Percentiles rank a stretch among this genome's conserved stretches.
Evolutionary conservation across 1,140 invertebrate genomes (phyloP).

Genomic region (Aphidius gifuensis): DNA sequence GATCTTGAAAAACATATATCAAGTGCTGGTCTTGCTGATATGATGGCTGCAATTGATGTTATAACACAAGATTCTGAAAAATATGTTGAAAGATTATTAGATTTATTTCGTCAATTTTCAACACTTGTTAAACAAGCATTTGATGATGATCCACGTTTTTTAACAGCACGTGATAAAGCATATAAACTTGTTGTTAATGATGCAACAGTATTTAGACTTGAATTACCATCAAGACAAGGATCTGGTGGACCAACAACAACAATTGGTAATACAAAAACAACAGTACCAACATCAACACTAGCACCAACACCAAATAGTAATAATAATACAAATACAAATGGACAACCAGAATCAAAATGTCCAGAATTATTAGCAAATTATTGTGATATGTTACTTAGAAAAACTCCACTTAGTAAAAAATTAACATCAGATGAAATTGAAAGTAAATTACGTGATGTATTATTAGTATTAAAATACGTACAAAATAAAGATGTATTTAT

Average conservation of each 20-base stretch:
- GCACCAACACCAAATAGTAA: no score
- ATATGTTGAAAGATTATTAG: conserved; percentile 94
- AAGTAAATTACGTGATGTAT: conserved; percentile 85
- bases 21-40: conserved; percentile 90
- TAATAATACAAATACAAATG: conserved; percentile 45
- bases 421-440: conserved; percentile 98
- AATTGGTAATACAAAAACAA: conserved; percentile 40
- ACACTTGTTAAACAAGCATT: conserved; percentile 92
- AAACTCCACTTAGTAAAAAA: conserved; percentile 93
- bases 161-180: conserved; percentile 96
- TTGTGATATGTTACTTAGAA: conserved; percentile 98
- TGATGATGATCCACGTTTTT: conserved; percentile 93
- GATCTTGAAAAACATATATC: conserved; percentile 93
- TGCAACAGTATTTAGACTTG: conserved; percentile 90
- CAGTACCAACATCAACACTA: no score
- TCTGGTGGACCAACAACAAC: conserved; percentile 38
- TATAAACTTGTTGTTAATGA: conserved; percentile 99
- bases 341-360: conserved; percentile 89
- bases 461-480: conserved; percentile 97
- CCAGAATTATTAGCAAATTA: conserved; percentile 98
- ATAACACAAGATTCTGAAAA: conserved; percentile 99
- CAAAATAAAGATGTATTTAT: conserved; percentile 99
- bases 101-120: conserved; percentile 91
- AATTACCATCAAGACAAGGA: conserved; percentile 66
- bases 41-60: conserved; percentile 93